Evolutionary conservation across 64 coral and sea anemone species (phyloP), one percentile per base, ranked within the genome.

Genomic region (Catalaphyllia jardinei): DNA sequence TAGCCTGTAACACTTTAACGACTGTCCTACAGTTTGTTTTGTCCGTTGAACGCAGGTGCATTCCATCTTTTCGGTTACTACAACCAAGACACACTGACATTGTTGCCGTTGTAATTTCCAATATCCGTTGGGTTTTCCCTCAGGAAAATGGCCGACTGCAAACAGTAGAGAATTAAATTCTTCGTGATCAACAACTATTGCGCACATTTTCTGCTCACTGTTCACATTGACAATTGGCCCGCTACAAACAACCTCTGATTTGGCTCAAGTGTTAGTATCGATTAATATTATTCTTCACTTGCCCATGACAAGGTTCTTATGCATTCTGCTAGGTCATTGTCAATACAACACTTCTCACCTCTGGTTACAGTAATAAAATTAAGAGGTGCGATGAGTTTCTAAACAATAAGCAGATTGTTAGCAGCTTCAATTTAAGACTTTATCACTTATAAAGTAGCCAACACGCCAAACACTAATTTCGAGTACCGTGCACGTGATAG

Each of bases 71-170:
- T 0, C 4, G 1, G 38, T 20, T 8, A 52, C 46, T 78, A 52
- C 46, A 16, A 78, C 76, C 46, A 52, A 52, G 0, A 52, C 39
- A 78, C 33, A 35, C 33, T 35, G 33, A 35, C 33, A 3, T 1
- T 46, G 39, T 46, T 46, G 39, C 39, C 39, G 39, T 5, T 6
- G 3, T 46, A 46, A 46, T 46, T 79, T 79, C 77, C 22, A 30
- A 60, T 60, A n/a, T n/a, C n/a, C 19, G 5, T 79, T 79, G 77
- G n/a, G 54, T 60, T 57, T 27, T 4, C 74, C 55, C 31, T 33
- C 28, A 60, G 73, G 73, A 77, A 78, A 88, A 64, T 88, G 86
- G 4, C 17, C 29, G 20, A 57, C 17, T 13, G 28, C 86, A 62
- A 75, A 77, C 31, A 78, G 31, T 61, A 62, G 61, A 0, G 25